Percentiles rank a stretch among this genome's conserved stretches.
Evolutionary conservation across 2,888 invertebrate genomes (phyloP).

Genomic region (Cataglyphis albicans): DNA sequence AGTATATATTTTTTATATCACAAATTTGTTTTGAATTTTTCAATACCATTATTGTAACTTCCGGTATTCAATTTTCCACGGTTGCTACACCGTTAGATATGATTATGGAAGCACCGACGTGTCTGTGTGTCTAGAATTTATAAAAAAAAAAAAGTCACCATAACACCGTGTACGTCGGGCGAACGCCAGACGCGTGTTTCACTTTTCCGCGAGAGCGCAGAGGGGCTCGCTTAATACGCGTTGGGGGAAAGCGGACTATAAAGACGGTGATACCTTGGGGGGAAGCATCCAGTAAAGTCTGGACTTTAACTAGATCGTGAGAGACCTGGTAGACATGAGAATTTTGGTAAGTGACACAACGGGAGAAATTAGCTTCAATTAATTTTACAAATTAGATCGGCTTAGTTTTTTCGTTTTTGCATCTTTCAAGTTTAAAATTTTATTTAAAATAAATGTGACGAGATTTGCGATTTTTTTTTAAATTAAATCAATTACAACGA

Average conservation of each 20-base stretch:
- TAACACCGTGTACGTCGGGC: constrained; percentile 63
- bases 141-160: constrained; percentile 75
- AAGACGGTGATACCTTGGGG: constrained; percentile 81
- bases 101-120: constrained; percentile 66
- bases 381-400: not conserved
- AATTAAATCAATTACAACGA: not conserved
- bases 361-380: constrained; percentile 16
- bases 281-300: constrained; percentile 85
- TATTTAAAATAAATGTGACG: not conserved
- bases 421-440: not conserved
- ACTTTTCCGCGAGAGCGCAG: constrained; percentile 81
- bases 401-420: not conserved
- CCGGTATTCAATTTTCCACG: constrained; percentile 46
- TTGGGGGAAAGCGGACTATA: constrained; percentile 85
- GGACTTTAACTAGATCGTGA: constrained; percentile 80
- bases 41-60: constrained; percentile 9
- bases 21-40: constrained; percentile 15
- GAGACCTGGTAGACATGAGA: constrained; percentile 80
- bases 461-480: not conserved
- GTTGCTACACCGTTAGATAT: constrained; percentile 64
- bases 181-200: constrained; percentile 77
- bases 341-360: constrained; percentile 81
- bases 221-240: constrained; percentile 64
- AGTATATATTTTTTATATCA: constrained; percentile 6
- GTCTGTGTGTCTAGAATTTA: constrained; percentile 49